Evolutionary conservation across 2,113 vertebrate species (phyloP).

Genomic region (Rhabdomys dilectus): DNA sequence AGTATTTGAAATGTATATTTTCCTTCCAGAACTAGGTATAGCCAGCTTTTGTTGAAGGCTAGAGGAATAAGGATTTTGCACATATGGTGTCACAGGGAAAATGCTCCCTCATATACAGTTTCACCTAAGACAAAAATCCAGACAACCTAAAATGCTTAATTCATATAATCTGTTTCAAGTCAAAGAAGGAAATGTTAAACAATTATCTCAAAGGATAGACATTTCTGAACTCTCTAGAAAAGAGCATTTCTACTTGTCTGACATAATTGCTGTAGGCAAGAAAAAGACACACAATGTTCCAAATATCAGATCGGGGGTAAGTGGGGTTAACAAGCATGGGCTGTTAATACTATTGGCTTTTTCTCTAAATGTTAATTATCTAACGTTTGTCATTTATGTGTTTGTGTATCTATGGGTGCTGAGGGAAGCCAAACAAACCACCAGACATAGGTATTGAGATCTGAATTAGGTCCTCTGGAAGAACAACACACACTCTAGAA

Average conservation of each 20-base stretch:
- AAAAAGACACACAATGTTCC: not conserved
- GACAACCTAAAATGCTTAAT: not conserved
- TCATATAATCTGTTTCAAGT: not conserved
- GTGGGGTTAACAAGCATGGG: not conserved
- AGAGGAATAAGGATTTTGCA: not conserved
- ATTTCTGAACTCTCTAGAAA: conserved; percentile 10
- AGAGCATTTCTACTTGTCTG: not conserved
- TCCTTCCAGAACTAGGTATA: not conserved
- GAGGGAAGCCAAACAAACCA: not conserved
- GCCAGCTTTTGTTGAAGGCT: not conserved
- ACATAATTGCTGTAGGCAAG: not conserved
- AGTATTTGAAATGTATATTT: not conserved
- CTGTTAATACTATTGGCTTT: not conserved
- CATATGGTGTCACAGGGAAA: not conserved
- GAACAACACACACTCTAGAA: not conserved
- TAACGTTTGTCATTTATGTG: not conserved
- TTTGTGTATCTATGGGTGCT: not conserved
- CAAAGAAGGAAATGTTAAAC: not conserved
- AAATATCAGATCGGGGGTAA: not conserved
- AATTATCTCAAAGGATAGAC: not conserved
- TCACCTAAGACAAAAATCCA: not conserved
- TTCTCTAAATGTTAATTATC: not conserved
- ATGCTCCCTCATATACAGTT: not conserved
- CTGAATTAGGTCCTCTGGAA: not conserved
- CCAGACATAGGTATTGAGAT: not conserved